phyloP scores from a whole-genome alignment of 1,140 invertebrate genomes.

The Metopolophium dirhodum region DNA sequence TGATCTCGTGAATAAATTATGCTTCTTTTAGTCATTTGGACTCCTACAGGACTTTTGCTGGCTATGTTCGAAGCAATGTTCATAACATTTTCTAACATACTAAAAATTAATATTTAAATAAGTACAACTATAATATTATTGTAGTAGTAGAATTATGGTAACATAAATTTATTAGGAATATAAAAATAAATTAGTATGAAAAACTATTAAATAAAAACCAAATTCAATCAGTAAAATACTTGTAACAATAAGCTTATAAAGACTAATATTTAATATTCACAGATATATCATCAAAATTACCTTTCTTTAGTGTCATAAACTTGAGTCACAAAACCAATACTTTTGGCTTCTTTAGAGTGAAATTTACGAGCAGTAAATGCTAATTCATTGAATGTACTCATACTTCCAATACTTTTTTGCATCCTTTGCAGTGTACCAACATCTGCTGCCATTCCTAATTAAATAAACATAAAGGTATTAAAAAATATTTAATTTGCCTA shows the following conservation, averaged over 20 bases:
- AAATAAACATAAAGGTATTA: slow-evolving; percentile 7
- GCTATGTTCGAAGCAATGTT: slow-evolving; percentile 82
- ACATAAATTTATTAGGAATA: neutral
- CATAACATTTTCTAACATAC: slow-evolving; percentile 75
- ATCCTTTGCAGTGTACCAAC: slow-evolving; percentile 92
- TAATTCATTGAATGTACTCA: slow-evolving; percentile 86
- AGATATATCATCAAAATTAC: slow-evolving; percentile 63
- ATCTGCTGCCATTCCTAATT: slow-evolving; percentile 84
- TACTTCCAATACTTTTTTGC: slow-evolving; percentile 89
- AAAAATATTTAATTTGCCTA: too few relatives aligned
- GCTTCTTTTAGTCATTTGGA: slow-evolving; percentile 86
- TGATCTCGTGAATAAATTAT: slow-evolving; percentile 89
- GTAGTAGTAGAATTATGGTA: too few relatives aligned
- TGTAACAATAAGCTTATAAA: neutral
- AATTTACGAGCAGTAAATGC: slow-evolving; percentile 87
- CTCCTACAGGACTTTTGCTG: slow-evolving; percentile 90
- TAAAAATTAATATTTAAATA: slow-evolving; percentile 62
- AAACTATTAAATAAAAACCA: too few relatives aligned
- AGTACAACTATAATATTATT: neutral
- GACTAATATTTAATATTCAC: neutral
- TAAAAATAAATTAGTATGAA: neutral
- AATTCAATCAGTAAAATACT: too few relatives aligned
- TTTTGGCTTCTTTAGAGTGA: slow-evolving; percentile 77
- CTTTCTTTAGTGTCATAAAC: slow-evolving; percentile 75
- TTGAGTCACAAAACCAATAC: slow-evolving; percentile 77